Evolutionary conservation across 2,797 vertebrate species (phyloP), one percentile per base, ranked within the genome.

Genomic region (Neomorphus geoffroyi): DNA sequence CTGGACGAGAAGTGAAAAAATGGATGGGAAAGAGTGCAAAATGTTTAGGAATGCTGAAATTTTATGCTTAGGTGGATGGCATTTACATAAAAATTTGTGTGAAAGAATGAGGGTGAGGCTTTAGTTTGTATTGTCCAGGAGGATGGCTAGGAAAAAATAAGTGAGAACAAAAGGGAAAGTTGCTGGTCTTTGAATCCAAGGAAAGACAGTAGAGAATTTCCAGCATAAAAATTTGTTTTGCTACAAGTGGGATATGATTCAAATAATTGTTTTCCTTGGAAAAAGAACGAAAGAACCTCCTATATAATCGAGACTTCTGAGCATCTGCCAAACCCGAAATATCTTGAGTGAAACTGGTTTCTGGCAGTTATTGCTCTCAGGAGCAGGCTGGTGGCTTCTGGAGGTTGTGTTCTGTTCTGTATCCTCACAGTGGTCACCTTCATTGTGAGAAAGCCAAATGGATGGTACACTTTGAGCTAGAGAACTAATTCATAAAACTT

Each of bases 401-500:
- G 62, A 75, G 18, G 8, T 43, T 2, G 23, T 0, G 0, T 23
- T 54, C 23, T 60, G 13, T 53, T 69, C 11, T 28, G 8, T 51
- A 23, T 45, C 53, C 39, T 26, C 46, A 11, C 1, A 14, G 56
- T 65, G 79, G 37, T 84, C 51, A 66, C 39, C 56, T 85, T 41
- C 18, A 0, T 7, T 22, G 13, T 54, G 46, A 89, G 62, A 53
- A 18, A 33, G 64, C 28, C 65, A 67, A 88, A 57, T 5, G 26
- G 51, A 37, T 57, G 75, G 21, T 43, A 51, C 37, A 43, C 19
- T 73, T 33, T 72, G 54, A 53, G 37, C 45, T 26, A 9, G 11
- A 53, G 50, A 74, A 33, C 5, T 46, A 57, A 23, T 56, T 61
- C n/a, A 6, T 45, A 35, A 65, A 79, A 54, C 46, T 18, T 33